Evolutionary conservation across 2,797 vertebrate genomes (phyloP), one percentile per base, ranked within the genome.

Genomic region (Rhynchotus rufescens): DNA sequence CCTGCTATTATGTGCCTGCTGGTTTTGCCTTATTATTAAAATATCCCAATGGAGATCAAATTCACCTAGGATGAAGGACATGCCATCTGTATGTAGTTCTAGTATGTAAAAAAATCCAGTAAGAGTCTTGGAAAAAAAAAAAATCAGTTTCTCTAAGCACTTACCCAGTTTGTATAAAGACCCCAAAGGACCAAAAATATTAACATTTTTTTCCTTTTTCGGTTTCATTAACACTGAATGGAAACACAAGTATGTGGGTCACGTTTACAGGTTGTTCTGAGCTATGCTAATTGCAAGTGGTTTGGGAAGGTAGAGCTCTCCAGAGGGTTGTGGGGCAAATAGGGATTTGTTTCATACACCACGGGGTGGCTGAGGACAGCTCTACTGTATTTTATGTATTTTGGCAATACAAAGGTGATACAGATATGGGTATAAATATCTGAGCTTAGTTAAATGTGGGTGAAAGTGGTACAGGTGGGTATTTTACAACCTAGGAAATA

Each of bases 1-100:
- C 42, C 66, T 83, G 34, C 73, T 94, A 80, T 93, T 91, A 68
- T 89, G 57, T 76, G 32, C 60, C 45, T 80, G 56, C 66, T 88
- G 38, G 6, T 91, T 84, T 91, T 96, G 94, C 74, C 79, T 92
- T 91, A 36, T 83, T 93, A 95, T 91, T 96, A 92, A 88, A 91
- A 83, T 90, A 93, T 91, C 86, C 88, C 42, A 94, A 84, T 1
- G 38, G 64, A 84, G 67, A 95, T 96, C 62, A 90, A 87, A 93
- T 88, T 83, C 44, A 61, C 5, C 73, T 87, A 44, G 45, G 51
- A 86, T 23, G 62, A 88, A 67, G n/a, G 68, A 52, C 12, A 34
- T 80, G 17, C 26, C 21, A 69, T 71, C 40, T 84, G 13, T 91
- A 89, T 72, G 74, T 80, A 86, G 84, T 87, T 75, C 42, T 82